Evolutionary conservation across 1,140 invertebrate genomes (phyloP), one percentile per base, ranked within the genome.

Genomic region (Ceratoteleas bidentatus): DNA sequence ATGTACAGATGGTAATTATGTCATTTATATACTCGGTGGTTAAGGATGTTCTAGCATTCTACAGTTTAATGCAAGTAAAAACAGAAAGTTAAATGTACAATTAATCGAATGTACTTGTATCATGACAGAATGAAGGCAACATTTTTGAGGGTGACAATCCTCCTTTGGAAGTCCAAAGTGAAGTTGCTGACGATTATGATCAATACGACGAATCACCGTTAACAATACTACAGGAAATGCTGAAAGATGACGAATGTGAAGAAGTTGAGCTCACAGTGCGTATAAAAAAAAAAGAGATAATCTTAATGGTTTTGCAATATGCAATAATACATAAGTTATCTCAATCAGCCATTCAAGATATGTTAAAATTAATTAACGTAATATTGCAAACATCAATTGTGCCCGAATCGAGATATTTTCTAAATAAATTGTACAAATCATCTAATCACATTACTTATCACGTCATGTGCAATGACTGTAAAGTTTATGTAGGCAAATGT

Each of bases 181-280:
- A 33, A 53, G 9, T 33, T 53, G 2, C 24, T 11, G 11, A 33
- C 1, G 52, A 53, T 33, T 33, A 24, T 33, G 52, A 11, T 33
- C 16, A 53, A 53, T n/a, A n/a, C n/a, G 52, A 53, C 24, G 52
- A 53, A 53, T 33, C 52, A 24, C 24, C 24, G 24, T 53, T 53
- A 33, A 16, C 33, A 33, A 33, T 53, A 11, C 33, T 53, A 53
- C 32, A 24, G 33, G 52, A 53, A 53, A 33, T 53, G n/a, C 32
- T 53, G 6, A 33, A 11, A 9, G 33, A 53, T 53, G 52, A 53
- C 24, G 52, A 53, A 53, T 33, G 9, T 33, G 52, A 53, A 53
- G 52, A 53, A n/a, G 52, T 53, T 16, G 9, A 53, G 4, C 11
- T 53, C 10, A 53, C 2, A 33, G 6, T 13, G 13, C 47, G 47